phyloP scores from a whole-genome alignment of 2,113 vertebrate species.

The Heteronetta atricapilla region DNA sequence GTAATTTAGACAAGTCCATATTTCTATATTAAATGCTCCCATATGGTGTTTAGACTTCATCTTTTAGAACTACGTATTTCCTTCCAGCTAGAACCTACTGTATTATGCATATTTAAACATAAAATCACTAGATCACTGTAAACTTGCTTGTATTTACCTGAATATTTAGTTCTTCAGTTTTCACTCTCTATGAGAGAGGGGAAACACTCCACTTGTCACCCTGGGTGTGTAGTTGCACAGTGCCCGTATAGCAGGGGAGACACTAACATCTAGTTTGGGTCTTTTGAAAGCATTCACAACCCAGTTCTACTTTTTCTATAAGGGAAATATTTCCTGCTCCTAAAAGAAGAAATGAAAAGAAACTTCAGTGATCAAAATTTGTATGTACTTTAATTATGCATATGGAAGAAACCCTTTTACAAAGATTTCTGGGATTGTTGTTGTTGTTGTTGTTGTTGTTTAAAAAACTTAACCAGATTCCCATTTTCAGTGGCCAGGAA shows the following conservation, averaged over 20 bases:
- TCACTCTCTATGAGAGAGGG: neutral
- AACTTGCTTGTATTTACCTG: neutral
- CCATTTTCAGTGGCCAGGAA: constrained; percentile 4
- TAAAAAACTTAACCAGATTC: neutral
- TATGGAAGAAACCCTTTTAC: neutral
- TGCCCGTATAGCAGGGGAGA: neutral
- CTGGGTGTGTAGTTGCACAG: neutral
- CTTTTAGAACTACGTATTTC: neutral
- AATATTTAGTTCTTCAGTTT: neutral
- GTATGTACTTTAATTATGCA: neutral
- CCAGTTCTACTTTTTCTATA: neutral
- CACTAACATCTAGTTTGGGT: neutral
- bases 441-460: neutral
- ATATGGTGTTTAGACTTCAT: neutral
- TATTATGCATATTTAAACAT: neutral
- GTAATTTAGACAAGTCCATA: neutral
- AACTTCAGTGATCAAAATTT: neutral
- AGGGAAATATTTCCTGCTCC: neutral
- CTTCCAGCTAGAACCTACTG: neutral
- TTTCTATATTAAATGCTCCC: neutral
- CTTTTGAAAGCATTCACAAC: neutral
- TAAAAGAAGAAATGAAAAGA: neutral
- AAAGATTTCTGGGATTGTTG: neutral
- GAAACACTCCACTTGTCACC: neutral
- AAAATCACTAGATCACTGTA: neutral